Base-by-base conservation (phyloP, 2,797 vertebrate genomes). In the Enteromius viviparus region DNA sequence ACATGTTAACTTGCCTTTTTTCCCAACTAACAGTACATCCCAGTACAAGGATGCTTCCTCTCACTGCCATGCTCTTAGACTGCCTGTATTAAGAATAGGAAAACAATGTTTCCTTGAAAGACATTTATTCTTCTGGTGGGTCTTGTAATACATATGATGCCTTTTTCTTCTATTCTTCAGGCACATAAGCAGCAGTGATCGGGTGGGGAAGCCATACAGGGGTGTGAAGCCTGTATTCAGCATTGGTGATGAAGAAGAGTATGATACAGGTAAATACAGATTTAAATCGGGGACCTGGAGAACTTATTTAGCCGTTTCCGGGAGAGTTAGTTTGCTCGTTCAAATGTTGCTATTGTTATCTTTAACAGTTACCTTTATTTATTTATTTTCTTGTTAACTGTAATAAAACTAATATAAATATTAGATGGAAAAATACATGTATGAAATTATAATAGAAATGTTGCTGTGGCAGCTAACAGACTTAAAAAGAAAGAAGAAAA, bases 151-250 rank as follows among this genome's bases (percentile, higher is more conserved):
- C 47, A 21, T 69, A 6, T 62, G 7, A 26, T 78, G 2, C 0
- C 7, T 6, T 62, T 68, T 37, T 68, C 17, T 69, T 45, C 62
- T 62, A 68, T 64, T 8, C 21, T 10, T 76, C 89, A 98, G 98
- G 88, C 98, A 99, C 0, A 96, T 99, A 87, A 99, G 98, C 95
- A 99, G 98, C 94, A 99, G 96, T 83, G 98, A 99, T 92, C 93
- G 97, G 58, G 93, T 99, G 6, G 98, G 98, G 72, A 99, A 98
- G 89, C 97, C 98, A 1, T 99, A 99, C 92, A 94, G 98, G 21
- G 98, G 98, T 0, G 98, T 99, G 47, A 99, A 99, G 87, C 98
- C 98, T 0, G 98, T 99, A 40, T 99, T 99, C 93, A 99, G 98
- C 90, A 99, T 99, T 0, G 98, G 95, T 8, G 98, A 99, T 83